Evolutionary conservation across 2,888 invertebrate genomes (phyloP).

Genomic region (Caprella mutica): DNA sequence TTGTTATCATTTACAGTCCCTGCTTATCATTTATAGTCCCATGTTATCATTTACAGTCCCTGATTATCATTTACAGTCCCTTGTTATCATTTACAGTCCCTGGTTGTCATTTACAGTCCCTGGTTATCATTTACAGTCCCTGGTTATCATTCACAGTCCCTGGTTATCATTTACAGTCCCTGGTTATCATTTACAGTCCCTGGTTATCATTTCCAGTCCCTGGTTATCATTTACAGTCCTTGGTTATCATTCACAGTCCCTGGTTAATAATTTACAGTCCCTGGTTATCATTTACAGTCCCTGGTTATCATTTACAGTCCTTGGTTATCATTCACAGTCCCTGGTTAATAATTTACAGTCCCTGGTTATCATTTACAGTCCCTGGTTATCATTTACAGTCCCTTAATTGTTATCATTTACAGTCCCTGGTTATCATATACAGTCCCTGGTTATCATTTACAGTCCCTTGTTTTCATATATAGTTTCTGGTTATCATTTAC

Average conservation of each 20-base stretch:
- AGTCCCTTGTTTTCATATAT: too few relatives aligned
- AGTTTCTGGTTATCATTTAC: too few relatives aligned
- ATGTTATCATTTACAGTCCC: not conserved
- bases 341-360: too few relatives aligned
- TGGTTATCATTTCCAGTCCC: too few relatives aligned
- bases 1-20: not conserved
- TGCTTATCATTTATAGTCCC: not conserved
- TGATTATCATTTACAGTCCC: not conserved
- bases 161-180: not conserved
- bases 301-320: constrained; percentile 2
- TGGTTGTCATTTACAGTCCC: not conserved
- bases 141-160: not conserved
- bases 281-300: not conserved
- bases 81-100: not conserved
- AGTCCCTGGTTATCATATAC: too few relatives aligned
- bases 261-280: not conserved
- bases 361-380: too few relatives aligned
- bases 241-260: not conserved
- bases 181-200: too few relatives aligned
- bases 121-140: not conserved
- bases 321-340: not conserved
- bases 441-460: too few relatives aligned
- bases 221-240: not conserved
- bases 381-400: too few relatives aligned
- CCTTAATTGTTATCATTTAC: too few relatives aligned